These are phyloP conservation scores for Opisthocomus hoazin DNA, from an alignment of 2,113 vertebrate genomes.

Conservation along the genomic window DNA sequence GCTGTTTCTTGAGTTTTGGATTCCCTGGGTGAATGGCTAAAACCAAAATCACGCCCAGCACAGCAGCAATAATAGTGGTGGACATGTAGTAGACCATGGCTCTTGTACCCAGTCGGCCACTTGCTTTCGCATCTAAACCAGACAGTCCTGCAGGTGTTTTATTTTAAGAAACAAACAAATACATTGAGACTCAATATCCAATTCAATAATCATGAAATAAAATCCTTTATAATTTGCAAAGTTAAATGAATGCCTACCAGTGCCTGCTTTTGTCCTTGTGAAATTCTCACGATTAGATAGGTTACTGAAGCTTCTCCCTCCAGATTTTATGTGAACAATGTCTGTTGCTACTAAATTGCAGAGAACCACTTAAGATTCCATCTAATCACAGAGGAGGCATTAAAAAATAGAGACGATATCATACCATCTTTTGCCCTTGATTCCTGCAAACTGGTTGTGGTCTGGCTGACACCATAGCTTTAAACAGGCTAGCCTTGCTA, in stretches of 20 bases:
- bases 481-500: background rate
- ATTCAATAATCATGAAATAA: background rate
- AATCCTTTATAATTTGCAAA: background rate
- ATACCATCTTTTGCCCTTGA: background rate
- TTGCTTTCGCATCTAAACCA: slow-evolving; percentile 96
- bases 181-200: background rate
- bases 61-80: slow-evolving; percentile 94
- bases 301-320: background rate
- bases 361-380: background rate
- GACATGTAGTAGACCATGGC: slow-evolving; percentile 98
- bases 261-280: background rate
- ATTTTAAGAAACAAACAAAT: slow-evolving; percentile 35
- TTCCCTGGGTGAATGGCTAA: slow-evolving; percentile 95
- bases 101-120: slow-evolving; percentile 92
- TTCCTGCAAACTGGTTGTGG: background rate
- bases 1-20: slow-evolving; percentile 91
- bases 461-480: background rate
- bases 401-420: background rate
- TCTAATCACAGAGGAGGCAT: background rate
- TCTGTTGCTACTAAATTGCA: background rate
- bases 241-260: background rate
- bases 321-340: background rate
- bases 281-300: background rate
- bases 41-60: slow-evolving; percentile 95
- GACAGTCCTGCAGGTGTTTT: slow-evolving; percentile 79